Evolutionary conservation across 2,888 invertebrate genomes (phyloP).

Genomic region (Chouioia cunea): DNA sequence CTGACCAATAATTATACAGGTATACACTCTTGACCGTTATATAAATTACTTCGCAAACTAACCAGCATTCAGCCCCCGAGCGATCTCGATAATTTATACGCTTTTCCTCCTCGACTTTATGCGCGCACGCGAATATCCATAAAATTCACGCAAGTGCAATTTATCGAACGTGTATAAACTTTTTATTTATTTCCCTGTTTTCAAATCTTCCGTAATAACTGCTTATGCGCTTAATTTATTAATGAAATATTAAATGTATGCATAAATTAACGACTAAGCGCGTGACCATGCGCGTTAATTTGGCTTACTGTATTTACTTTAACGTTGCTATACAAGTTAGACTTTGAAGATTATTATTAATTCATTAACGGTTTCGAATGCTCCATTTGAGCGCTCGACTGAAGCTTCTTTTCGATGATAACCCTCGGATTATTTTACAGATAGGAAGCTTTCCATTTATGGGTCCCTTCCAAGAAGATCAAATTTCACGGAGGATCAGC

Average conservation of each 20-base stretch:
- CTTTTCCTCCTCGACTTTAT: constrained; percentile 25
- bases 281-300: constrained; percentile 24
- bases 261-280: constrained; percentile 17
- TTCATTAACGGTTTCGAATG: too few species aligned
- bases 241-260: constrained; percentile 7
- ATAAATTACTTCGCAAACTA: constrained; percentile 29
- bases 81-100: constrained; percentile 25
- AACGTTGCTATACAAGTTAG: too few species aligned
- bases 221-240: constrained; percentile 4
- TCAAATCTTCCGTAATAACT: neutral
- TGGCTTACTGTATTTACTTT: constrained; percentile 25
- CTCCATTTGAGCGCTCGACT: too few species aligned
- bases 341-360: too few species aligned
- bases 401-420: neutral
- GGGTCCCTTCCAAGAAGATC: constrained; percentile 63
- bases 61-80: neutral
- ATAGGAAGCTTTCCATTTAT: constrained; percentile 62
- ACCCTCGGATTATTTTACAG: constrained; percentile 52
- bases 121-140: neutral
- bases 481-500: constrained; percentile 60
- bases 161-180: neutral
- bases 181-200: constrained; percentile 7
- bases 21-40: constrained; percentile 35
- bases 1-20: constrained; percentile 63
- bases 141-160: too few species aligned